Evolutionary conservation across 53 echinoderm and acorn worm genomes (phyloP).

Genomic region (Henricia sp.): DNA sequence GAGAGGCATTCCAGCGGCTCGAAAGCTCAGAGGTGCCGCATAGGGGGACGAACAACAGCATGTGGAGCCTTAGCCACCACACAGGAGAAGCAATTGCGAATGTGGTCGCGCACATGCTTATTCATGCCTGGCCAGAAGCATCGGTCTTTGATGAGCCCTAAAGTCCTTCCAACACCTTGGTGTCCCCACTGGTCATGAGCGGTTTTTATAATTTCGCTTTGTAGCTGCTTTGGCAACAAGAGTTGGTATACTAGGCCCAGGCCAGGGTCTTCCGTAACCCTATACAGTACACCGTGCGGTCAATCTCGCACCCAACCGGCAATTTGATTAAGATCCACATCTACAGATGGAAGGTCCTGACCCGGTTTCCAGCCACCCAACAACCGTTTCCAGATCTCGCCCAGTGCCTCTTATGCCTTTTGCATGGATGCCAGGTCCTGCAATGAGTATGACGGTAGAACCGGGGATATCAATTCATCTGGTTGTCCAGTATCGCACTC

Average conservation of each 20-base stretch:
- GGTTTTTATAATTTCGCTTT: background rate
- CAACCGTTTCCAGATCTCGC: background rate
- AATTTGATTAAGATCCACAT: background rate
- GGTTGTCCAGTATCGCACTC: background rate
- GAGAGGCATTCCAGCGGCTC: constrained; percentile 63
- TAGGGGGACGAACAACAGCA: constrained; percentile 54
- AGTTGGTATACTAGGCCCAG: background rate
- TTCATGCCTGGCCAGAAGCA: constrained; percentile 72
- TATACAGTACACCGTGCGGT: background rate
- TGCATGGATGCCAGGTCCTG: background rate
- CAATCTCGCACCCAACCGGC: background rate
- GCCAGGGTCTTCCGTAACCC: background rate
- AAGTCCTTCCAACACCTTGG: constrained; percentile 61
- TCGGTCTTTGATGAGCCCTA: constrained; percentile 13
- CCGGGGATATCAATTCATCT: background rate
- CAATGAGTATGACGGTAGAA: background rate
- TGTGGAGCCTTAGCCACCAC: constrained; percentile 44
- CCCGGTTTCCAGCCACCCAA: background rate
- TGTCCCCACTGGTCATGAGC: constrained; percentile 63
- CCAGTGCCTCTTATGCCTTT: background rate
- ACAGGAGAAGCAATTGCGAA: constrained; percentile 66
- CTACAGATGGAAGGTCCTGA: background rate
- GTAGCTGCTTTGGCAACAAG: constrained; percentile 26
- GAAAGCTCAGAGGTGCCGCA: constrained; percentile 68
- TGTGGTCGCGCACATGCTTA: constrained; percentile 46